Percentiles rank a stretch among this genome's conserved stretches.
phyloP scores from a whole-genome alignment of 2,797 vertebrate genomes.

The Geotrypetes seraphini region DNA sequence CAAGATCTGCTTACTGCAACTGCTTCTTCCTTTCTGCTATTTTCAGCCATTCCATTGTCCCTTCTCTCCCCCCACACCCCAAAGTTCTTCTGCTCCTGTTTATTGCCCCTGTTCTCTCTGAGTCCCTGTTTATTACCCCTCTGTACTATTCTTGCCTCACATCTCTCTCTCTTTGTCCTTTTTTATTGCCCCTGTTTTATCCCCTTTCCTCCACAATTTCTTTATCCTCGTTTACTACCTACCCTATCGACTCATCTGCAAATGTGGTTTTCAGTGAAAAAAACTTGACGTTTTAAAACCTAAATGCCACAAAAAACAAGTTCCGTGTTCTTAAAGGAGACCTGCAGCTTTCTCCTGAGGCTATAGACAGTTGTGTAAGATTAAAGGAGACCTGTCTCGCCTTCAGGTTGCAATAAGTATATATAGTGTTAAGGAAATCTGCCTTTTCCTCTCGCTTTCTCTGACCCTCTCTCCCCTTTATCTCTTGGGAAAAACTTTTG shows the following conservation, averaged over 20 bases:
- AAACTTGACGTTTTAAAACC: too few relatives aligned
- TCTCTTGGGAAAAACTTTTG: too few relatives aligned
- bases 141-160: not conserved
- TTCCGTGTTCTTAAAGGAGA: too few relatives aligned
- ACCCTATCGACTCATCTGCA: conserved; percentile 1
- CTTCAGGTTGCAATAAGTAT: too few relatives aligned
- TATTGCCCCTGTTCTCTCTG: not conserved
- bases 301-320: too few relatives aligned
- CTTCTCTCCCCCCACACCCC: not conserved
- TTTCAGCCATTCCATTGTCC: too few relatives aligned
- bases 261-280: conserved; percentile 5
- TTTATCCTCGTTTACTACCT: not conserved
- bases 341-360: too few relatives aligned
- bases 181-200: not conserved
- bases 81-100: not conserved
- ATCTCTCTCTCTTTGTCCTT: not conserved
- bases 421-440: too few relatives aligned
- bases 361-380: too few relatives aligned
- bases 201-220: conserved; percentile 5
- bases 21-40: conserved; percentile 33
- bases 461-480: not conserved
- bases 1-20: not conserved
- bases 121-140: not conserved
- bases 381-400: too few relatives aligned
- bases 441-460: conserved; percentile 2